Evolutionary conservation across 1,140 invertebrate species (phyloP), one percentile per base, ranked within the genome.

Genomic region (Neuroterus valhalla): DNA sequence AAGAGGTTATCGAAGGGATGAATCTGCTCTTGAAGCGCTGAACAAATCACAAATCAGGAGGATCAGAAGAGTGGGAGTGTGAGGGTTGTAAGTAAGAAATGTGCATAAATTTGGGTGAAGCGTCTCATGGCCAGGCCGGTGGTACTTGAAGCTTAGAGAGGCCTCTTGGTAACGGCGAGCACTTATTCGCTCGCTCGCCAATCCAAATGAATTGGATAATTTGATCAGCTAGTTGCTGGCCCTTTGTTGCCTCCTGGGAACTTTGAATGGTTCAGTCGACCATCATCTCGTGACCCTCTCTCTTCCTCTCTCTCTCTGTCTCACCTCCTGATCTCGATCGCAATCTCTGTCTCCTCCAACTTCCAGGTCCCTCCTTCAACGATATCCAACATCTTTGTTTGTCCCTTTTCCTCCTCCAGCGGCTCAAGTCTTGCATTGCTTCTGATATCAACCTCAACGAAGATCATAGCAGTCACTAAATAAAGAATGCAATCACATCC

Each of bases 131-230:
- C 82, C 66, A 69, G 72, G 72, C 62, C 72, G 69, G 76, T 74
- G 75, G 78, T 79, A 84, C 84, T 84, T 78, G 82, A 78, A 67
- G 74, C 66, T 48, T 69, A 66, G 71, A 72, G 67, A 55, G 71
- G 77, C 69, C 76, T 70, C 73, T 70, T 70, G 72, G 55, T 74
- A 78, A 79, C 78, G 76, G 73, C 78, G 76, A 74, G 81, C 82
- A 86, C 84, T 88, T 85, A 83, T 87, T 85, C 80, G 84, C 85
- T 84, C 82, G 82, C 87, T 87, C 82, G 88, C 84, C 87, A 89
- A 89, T 90, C 88, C 88, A 89, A 88, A 89, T 89, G 88, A 90
- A 90, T 90, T 90, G 88, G 87, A 89, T 89, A 89, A 89, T 90
- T 89, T 90, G 87, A 89, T 89, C 86, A 89, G 87, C 87, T 90